Base-by-base conservation (phyloP, 2,888 invertebrate genomes). In the Eustalomyia histrio region DNA sequence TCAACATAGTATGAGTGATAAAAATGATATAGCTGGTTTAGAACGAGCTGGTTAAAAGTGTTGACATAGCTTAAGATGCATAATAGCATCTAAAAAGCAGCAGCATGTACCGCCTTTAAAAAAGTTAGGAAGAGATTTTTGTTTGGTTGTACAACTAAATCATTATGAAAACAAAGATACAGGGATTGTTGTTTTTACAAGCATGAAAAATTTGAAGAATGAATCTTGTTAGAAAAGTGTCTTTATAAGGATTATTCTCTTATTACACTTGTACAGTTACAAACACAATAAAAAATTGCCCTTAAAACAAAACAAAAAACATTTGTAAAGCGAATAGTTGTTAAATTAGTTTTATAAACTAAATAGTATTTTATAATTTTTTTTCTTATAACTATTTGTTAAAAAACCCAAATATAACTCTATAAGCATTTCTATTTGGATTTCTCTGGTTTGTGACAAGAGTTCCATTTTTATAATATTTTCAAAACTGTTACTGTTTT, bases 41-140 rank as follows among this genome's bases (percentile, higher is more conserved):
- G 81, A 81, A 33, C 67, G 57, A 35, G 78, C 75, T n/a, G n/a
- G n/a, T n/a, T 61, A 74, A 71, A 57, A 81, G 78, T 67, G 65
- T 75, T 39, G 78, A 81, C n/a, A n/a, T 58, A 61, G 71, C 67
- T 65, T 81, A 81, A 78, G 55, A 43, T 21, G 16, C 43, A 1
- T n/a, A 7, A 47, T n/a, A 47, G 29, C 7, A 7, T 29, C 29
- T 39, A 12, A 12, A 1, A 39, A 52, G 7, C 29, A 29, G 4
- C 29, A 29, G 29, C 29, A 29, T 29, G 7, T 29, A 29, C 29
- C 29, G 29, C 29, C 7, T 29, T 6, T 29, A 29, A 29, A 29
- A 6, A 6, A 29, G 3, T 29, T 29, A 6, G 7, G 29, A 29
- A 29, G 5, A 29, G 3, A 29, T 53, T 65, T 53, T 12, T 65